Evolutionary conservation across 2,888 invertebrate genomes (phyloP).

Genomic region (Cylindroiulus punctatus): DNA sequence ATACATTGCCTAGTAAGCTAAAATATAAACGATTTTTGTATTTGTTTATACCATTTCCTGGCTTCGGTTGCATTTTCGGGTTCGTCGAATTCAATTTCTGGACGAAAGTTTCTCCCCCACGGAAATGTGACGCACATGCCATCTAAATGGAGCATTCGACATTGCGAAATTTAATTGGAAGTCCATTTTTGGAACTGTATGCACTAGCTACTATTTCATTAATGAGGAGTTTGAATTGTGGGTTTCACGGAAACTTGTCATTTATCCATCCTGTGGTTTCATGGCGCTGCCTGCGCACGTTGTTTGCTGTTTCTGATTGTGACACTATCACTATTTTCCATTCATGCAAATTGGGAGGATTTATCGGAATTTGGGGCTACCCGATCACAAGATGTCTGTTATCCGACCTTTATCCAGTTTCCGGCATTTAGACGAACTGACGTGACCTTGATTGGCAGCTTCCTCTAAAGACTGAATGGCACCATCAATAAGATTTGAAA

Average conservation of each 20-base stretch:
- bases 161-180: neutral
- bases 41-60: neutral
- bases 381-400: conserved; percentile 2
- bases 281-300: neutral
- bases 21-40: neutral
- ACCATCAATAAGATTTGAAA: too few species aligned
- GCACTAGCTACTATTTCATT: neutral
- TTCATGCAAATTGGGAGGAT: neutral
- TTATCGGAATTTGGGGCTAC: neutral
- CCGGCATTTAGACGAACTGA: neutral
- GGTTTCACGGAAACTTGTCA: neutral
- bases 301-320: neutral
- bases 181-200: neutral
- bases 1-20: neutral
- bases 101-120: neutral
- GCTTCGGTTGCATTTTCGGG: neutral
- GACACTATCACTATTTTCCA: neutral
- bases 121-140: conserved; percentile 14
- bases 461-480: too few species aligned
- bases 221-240: neutral
- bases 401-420: neutral
- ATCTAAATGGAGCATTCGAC: neutral
- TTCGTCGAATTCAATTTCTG: conserved; percentile 6
- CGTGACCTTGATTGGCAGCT: neutral
- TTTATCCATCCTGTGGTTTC: neutral